Base-by-base conservation (phyloP, 2,888 invertebrate species). In the Vesta saturnalis region DNA sequence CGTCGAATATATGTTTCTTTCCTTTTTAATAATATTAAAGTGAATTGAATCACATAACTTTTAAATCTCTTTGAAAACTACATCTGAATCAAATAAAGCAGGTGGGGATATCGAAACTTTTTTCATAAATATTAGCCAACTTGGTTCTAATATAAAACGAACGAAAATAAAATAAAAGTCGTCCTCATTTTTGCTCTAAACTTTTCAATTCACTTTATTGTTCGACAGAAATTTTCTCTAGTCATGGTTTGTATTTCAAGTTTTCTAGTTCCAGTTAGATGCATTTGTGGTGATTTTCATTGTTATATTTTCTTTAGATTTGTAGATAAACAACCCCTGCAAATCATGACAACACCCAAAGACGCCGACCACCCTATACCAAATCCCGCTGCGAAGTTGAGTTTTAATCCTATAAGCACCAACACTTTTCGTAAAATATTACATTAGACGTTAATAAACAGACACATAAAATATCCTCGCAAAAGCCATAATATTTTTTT, bases 161-260 rank as follows among this genome's bases (percentile, higher is more conserved):
- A 46, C 35, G 52, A 58, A 58, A 57, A 56, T 61, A 67, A 56
- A 67, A 22, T 52, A 15, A 35, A 46, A 23, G 49, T 22, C 59
- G 57, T 39, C 60, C 30, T 62, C 49, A 56, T 69, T 65, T 65
- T 62, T 49, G 58, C 58, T 59, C 47, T 54, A 68, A 71, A 71
- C 62, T 71, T 71, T 70, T 67, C 67, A 67, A 64, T 67, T 23
- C 35, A 59, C 60, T 70, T 68, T 68, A 61, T 65, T 67, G 70
- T 61, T 58, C 62, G 60, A 30, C 63, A 39, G 60, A 70, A 18
- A 54, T 67, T 47, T 35, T 35, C 22, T 19, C 58, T 61, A 57
- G 54, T 60, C 30, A 58, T 10, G 62, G 58, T 58, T 69, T 65
- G 65, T 69, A 69, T 69, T 62, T 66, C 35, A 68, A 69, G 61